Evolutionary conservation across 2,113 vertebrate species (phyloP), one percentile per base, ranked within the genome.

Genomic region (Xyliphius kryptos): DNA sequence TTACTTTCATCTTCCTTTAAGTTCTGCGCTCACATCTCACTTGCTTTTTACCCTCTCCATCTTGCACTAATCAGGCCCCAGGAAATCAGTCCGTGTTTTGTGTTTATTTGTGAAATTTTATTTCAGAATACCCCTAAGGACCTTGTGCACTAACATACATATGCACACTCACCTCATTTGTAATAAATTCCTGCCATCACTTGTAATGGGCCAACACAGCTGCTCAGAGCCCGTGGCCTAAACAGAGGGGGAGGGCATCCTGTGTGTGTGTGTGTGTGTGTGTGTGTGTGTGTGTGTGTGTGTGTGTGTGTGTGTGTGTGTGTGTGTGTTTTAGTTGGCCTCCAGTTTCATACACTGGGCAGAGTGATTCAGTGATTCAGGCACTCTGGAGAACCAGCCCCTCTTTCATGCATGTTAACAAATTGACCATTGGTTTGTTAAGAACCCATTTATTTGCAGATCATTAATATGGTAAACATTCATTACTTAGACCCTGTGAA

Each of bases 111-210:
- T 60, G 47, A 62, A 48, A 7, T 54, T 15, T 48, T 49, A 16
- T 51, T 26, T 1, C 63, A 56, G 51, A 54, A 62, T 49, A 43
- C 54, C 62, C 50, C 17, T 14, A 19, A 62, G 58, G 58, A 19
- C 2, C 43, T 16, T 3, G 10, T 36, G 15, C 58, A 46, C 44
- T 19, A 17, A 22, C 21, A 9, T 13, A 46, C 16, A 60, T 21
- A 54, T 16, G 3, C 38, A 55, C 50, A 55, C 60, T 32, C 55
- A 26, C 15, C 49, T 11, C 63, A 57, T 40, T 46, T 19, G 56
- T 66, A 44, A 61, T 64, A 70, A 67, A 58, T 44, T 56, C 70
- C 47, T 47, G 61, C 55, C 22, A 40, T 19, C 66, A 67, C 53
- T 64, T 62, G 62, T 66, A 62, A 71, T 65, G 69, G 40, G 46